Base-by-base conservation (phyloP, 2,888 invertebrate genomes). In the Brachyopa scutellaris region DNA sequence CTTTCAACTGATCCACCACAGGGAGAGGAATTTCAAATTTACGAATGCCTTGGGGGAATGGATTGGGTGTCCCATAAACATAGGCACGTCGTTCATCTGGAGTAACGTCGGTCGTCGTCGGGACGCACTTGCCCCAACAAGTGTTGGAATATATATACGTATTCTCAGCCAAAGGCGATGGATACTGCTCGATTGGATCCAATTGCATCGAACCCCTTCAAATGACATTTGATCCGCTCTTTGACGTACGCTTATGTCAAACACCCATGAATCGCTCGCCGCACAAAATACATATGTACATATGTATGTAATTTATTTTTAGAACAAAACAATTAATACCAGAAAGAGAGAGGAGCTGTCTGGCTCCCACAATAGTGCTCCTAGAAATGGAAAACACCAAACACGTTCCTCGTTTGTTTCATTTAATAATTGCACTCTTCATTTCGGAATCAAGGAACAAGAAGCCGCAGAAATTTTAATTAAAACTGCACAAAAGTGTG, bases 391-490 rank as follows among this genome's bases (percentile, higher is more conserved):
- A n/a, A 8, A 17, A 23, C 8, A 21, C 38, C 67, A 33, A 40
- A 59, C 77, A 82, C 77, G 70, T 82, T 47, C 26, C 66, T 59
- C 70, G 55, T 77, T 82, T 72, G 82, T 82, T 70, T 77, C 70
- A 49, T 82, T 72, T 82, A 59, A 82, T 82, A 82, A 82, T 77
- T 82, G 82, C 64, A 61, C 70, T 82, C 62, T 57, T 66, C 59
- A 64, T 64, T 64, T 70, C 64, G 55, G 42, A 73, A 61, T 67
- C 33, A 73, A 33, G 51, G 36, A 77, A 77, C 79, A 77, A 82
- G 53, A 40, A 82, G 77, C 47, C 70, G 40, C 66, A 82, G 59
- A 51, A 66, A 77, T 70, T 82, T 82, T 82, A 82, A 82, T 82
- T 82, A 82, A 82, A 76, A 67, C 61, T 67, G 47, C 74, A 57